phyloP scores from a whole-genome alignment of 2,797 vertebrate genomes.

The Neostethus bicornis region DNA sequence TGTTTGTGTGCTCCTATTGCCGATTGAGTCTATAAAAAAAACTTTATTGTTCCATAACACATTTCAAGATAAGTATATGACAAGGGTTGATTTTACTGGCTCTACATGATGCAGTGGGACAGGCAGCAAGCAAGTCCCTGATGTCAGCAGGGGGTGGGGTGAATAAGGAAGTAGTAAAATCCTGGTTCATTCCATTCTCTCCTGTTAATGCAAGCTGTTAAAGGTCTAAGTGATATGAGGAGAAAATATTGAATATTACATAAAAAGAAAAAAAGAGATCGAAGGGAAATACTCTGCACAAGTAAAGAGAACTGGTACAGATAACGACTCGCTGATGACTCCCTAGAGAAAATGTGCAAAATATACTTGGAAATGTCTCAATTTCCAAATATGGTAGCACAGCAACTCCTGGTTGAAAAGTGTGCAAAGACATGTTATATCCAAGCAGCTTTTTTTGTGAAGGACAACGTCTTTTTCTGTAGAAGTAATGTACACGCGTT shows the following conservation, averaged over 20 bases:
- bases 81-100: conserved; percentile 22
- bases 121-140: conserved; percentile 35
- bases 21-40: conserved; percentile 35
- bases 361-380: too few relatives aligned
- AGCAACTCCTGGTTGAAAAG: neutral
- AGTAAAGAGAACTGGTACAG: too few relatives aligned
- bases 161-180: conserved; percentile 55
- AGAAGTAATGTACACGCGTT: too few relatives aligned
- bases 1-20: conserved; percentile 20
- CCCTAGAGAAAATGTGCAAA: too few relatives aligned
- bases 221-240: conserved; percentile 32
- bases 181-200: conserved; percentile 40
- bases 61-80: conserved; percentile 9
- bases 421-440: neutral
- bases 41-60: conserved; percentile 43
- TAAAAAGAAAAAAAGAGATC: too few relatives aligned
- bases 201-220: conserved; percentile 39
- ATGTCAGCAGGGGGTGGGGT: conserved; percentile 32
- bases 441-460: neutral
- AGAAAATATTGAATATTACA: too few relatives aligned
- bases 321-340: too few relatives aligned
- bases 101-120: conserved; percentile 38
- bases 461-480: too few relatives aligned
- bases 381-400: neutral
- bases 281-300: too few relatives aligned